These are phyloP conservation scores for Geothlypis trichas DNA, from an alignment of 2,113 vertebrate species.

Conservation along the genomic window DNA sequence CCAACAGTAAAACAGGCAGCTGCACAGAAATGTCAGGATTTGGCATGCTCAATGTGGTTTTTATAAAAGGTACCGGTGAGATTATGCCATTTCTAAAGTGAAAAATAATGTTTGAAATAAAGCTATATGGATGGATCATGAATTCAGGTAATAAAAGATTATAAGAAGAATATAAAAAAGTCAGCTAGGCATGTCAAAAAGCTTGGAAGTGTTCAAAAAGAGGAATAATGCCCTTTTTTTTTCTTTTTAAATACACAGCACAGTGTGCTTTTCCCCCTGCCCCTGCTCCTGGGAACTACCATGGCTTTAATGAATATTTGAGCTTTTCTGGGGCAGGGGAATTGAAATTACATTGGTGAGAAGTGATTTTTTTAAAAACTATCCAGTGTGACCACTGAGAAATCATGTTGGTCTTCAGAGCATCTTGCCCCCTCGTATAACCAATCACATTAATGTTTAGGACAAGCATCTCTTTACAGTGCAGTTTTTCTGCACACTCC, in stretches of 20 bases:
- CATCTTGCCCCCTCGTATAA: rapidly evolving
- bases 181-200: not conserved
- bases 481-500: not conserved
- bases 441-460: not conserved
- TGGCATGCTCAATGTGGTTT: not conserved
- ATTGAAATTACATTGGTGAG: not conserved
- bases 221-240: not conserved
- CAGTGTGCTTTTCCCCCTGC: not conserved
- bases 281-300: not conserved
- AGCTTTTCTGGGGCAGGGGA: not conserved
- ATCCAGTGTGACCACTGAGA: not conserved
- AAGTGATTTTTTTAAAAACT: not conserved
- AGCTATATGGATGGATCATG: not conserved
- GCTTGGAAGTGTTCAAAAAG: not conserved
- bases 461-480: not conserved
- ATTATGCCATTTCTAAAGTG: not conserved
- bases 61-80: not conserved
- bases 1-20: not conserved
- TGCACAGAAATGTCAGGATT: not conserved
- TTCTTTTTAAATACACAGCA: not conserved
- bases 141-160: not conserved
- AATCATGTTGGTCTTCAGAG: not conserved
- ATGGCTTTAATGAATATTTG: not conserved
- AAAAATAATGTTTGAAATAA: not conserved
- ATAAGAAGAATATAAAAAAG: not conserved